Base-by-base conservation (phyloP, 1,140 invertebrate genomes). In the Drosophila equinoxialis region DNA sequence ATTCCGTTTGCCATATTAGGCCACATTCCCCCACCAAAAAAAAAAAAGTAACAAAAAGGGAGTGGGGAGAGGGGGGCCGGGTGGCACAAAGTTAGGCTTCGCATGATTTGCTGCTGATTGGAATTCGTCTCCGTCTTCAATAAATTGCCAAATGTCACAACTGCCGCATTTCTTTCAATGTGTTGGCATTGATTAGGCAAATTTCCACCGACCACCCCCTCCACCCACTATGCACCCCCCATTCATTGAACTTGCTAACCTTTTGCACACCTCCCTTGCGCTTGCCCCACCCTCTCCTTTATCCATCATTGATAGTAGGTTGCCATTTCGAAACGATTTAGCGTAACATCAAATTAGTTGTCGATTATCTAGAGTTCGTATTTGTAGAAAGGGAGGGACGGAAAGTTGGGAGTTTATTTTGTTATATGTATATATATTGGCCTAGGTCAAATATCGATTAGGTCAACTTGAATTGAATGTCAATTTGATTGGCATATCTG, bases 371-470 rank as follows among this genome's bases (percentile, higher is more conserved):
- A 68, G 71, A 57, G 48, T 55, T 62, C 41, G 3, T 54, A n/a
- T 30, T 1, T 17, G 41, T 23, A 1, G 14, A 14, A 51, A 37
- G 39, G 3, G 33, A 1, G n/a, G 45, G 33, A 11, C 42, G 17
- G 2, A n/a, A 6, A 30, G 30, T 30, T 35, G 37, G 41, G 17
- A 61, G 65, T 20, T 55, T 58, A 61, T 71, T 75, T 71, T 77
- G 45, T 51, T 69, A 14, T 30, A 30, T 68, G 66, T 89, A 17
- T 17, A 89, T 68, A 69, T 89, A 89, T 89, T 89, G 84, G 84
- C 84, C 84, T 89, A 89, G 84, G 84, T 89, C 84, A 89, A 89
- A 89, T 89, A 89, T 89, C 80, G 84, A 89, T 89, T 89, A 84
- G 80, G 79, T 90, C 84, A 84, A 81, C 79, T 73, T 80, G 60